Conservation (phyloP, 2,888 invertebrate species). For the Chloromyia formosa region DNA sequence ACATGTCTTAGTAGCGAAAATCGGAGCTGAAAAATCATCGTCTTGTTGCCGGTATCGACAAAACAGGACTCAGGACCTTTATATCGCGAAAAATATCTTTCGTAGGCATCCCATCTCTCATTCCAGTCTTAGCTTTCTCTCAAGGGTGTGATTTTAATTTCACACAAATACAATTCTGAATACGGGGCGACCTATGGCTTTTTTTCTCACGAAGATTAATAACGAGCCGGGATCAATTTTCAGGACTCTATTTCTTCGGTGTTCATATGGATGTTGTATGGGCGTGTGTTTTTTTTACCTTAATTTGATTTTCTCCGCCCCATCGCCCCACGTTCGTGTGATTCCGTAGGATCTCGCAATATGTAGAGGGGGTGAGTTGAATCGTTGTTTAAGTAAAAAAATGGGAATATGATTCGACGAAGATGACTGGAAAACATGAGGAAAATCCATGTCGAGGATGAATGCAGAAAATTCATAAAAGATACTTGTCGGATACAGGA, state of each 20-base stretch:
- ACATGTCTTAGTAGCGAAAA: constrained; percentile 22
- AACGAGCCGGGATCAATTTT: constrained; percentile 49
- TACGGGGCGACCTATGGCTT: constrained; percentile 39
- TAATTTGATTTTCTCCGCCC: constrained; percentile 49
- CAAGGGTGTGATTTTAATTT: constrained; percentile 65
- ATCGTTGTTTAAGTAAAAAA: too few relatives aligned
- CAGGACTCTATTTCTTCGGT: neutral
- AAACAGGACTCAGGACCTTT: constrained; percentile 2
- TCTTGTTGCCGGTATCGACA: constrained; percentile 5
- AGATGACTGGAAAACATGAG: constrained; percentile 14
- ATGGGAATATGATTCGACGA: constrained; percentile 8
- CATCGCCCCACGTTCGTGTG: constrained; percentile 10
- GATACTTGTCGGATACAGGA: neutral
- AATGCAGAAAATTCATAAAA: constrained; percentile 10
- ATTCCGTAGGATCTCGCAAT: too few relatives aligned
- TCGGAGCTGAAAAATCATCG: neutral
- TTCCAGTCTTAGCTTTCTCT: constrained; percentile 49
- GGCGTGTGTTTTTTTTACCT: constrained; percentile 42
- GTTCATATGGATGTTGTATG: neutral
- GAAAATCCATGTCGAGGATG: neutral
- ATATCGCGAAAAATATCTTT: constrained; percentile 26
- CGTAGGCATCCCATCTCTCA: neutral
- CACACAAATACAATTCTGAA: constrained; percentile 61
- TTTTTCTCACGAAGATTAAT: constrained; percentile 51
- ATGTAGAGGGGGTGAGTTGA: too few relatives aligned